Base-by-base conservation (phyloP, 2,113 vertebrate genomes). In the Caranx ignobilis region DNA sequence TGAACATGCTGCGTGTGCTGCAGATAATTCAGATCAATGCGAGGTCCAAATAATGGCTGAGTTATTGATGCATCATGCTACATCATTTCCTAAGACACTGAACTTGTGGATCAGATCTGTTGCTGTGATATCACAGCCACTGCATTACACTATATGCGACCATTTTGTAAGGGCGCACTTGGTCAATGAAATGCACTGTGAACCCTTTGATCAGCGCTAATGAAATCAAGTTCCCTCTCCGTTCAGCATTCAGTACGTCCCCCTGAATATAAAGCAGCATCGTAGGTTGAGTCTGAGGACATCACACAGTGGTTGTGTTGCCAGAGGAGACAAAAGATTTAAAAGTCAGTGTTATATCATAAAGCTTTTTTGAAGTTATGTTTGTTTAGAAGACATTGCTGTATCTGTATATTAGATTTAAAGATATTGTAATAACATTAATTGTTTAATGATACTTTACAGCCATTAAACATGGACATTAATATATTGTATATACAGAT, bases 121-220 rank as follows among this genome's bases (percentile, higher is more conserved):
- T 72, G 41, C 50, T 16, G 67, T 52, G 82, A 41, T 79, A 65
- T 75, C 65, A 75, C 71, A 81, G 69, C 78, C 15, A 43, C 61
- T 52, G 34, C 68, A 79, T 86, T 66, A 77, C 76, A 83, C 82
- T 86, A 71, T 86, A 71, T 86, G 71, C 39, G 66, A 74, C 79
- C 77, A 66, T 86, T 92, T 79, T 88, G 75, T 86, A 15, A 37
- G 47, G 67, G 70, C 73, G 74, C 63, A 70, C 60, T 50, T 43
- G 35, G 75, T 72, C 84, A 87, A 85, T 88, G 68, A 79, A 72
- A 88, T 84, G 69, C 87, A 77, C 41, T 4, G 55, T 59, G 55
- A 85, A 85, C 52, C 82, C 88, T 93, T 93, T 91, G 86, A 93
- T 92, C 87, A 88, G 76, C 18, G 31, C 73, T 85, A 91, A 92